Evolutionary conservation across 1,140 invertebrate genomes (phyloP), one percentile per base, ranked within the genome.

Genomic region (Charaxes varanes): DNA sequence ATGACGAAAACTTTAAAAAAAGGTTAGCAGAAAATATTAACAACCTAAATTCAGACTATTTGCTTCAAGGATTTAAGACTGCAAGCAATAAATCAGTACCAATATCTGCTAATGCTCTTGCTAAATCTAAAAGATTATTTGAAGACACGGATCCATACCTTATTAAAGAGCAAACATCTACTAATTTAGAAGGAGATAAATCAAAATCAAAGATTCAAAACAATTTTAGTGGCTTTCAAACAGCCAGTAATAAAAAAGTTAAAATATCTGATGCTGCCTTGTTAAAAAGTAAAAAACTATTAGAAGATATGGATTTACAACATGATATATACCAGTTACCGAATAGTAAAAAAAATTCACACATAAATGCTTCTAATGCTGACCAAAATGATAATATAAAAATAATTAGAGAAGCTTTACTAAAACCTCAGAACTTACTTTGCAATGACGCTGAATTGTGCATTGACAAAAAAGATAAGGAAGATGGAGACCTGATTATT

Each of bases 101-200:
- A 15, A 36, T 62, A 24, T 82, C 84, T n/a, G 52, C 70, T 31
- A 53, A 66, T 13, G 63, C 81, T 5, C 45, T 86, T 16, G 11
- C 14, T 8, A 52, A 38, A 15, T 18, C n/a, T 12, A 35, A 47
- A 7, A 40, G 21, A 28, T 10, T 15, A 14, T 23, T 45, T 22
- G 11, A 30, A 37, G 13, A 23, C 7, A 24, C 23, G 8, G 21
- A 37, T 15, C n/a, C n/a, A n/a, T n/a, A n/a, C n/a, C n/a, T n/a
- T n/a, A n/a, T n/a, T n/a, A n/a, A n/a, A n/a, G n/a, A n/a, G n/a
- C n/a, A n/a, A n/a, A n/a, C n/a, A n/a, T n/a, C n/a, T n/a, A n/a
- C n/a, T n/a, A n/a, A n/a, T n/a, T n/a, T n/a, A n/a, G n/a, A n/a
- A n/a, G n/a, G n/a, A n/a, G 22, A 16, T 4, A 61, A 50, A 49